Conservation (phyloP, 2,888 invertebrate species). For the Ceratothoa steindachneri region DNA sequence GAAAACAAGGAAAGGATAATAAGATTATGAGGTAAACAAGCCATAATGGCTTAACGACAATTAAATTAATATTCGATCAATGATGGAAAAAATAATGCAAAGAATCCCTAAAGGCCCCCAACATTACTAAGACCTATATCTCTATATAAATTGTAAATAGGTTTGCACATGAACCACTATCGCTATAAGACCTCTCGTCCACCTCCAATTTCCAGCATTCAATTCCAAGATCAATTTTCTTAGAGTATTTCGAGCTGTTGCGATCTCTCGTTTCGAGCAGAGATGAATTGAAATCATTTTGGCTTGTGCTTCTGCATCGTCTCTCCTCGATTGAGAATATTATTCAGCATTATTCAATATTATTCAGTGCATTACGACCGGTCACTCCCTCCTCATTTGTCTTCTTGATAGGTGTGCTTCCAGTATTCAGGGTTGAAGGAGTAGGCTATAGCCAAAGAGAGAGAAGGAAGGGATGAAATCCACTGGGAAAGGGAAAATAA, state of each 20-base stretch:
- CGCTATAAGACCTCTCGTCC: not conserved
- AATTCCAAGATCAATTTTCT: not conserved
- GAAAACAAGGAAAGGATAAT: too few species aligned
- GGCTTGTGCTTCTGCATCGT: not conserved
- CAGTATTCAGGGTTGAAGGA: not conserved
- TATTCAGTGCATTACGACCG: not conserved
- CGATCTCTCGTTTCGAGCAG: not conserved
- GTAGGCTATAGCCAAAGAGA: not conserved
- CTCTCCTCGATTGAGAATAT: slow-evolving; percentile 3
- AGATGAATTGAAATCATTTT: slow-evolving; percentile 10
- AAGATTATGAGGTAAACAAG: too few species aligned
- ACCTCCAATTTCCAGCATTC: not conserved
- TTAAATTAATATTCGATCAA: too few species aligned
- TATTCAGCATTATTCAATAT: slow-evolving; percentile 7
- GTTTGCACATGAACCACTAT: not conserved
- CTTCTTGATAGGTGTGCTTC: not conserved
- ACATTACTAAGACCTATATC: too few species aligned
- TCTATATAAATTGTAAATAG: too few species aligned
- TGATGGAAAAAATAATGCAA: too few species aligned
- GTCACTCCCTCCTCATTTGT: not conserved
- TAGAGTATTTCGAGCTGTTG: not conserved
- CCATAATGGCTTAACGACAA: too few species aligned
- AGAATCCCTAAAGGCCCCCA: too few species aligned
- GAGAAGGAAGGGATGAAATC: too few species aligned
- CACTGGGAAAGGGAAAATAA: too few species aligned